A percentile compares a stretch with the other conserved stretches of the same genome.
Evolutionary conservation across 2,797 vertebrate genomes (phyloP).

Genomic region (Tolypeutes matacus): DNA sequence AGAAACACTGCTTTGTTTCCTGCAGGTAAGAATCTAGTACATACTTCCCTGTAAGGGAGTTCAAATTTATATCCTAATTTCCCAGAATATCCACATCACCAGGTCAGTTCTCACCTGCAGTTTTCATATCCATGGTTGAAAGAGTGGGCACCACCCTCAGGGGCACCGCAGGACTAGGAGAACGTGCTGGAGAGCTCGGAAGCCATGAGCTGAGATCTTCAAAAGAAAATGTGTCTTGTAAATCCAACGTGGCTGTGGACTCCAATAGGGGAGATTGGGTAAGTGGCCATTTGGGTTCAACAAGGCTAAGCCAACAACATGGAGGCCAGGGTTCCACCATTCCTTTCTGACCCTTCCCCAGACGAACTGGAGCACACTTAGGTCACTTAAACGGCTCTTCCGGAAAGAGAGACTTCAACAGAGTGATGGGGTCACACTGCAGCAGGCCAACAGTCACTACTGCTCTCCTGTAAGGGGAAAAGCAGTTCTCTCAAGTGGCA

Average conservation of each 20-base stretch:
- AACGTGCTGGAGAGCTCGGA: slow-evolving; percentile 91
- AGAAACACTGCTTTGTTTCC: not conserved
- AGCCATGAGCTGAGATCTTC: slow-evolving; percentile 90
- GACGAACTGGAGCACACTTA: slow-evolving; percentile 63
- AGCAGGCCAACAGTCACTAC: slow-evolving; percentile 80
- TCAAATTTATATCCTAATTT: not conserved
- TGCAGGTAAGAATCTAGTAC: not conserved
- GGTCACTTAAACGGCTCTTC: slow-evolving; percentile 77
- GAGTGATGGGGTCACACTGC: slow-evolving; percentile 74
- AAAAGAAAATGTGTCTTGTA: slow-evolving; percentile 81
- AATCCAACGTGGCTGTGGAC: slow-evolving; percentile 76
- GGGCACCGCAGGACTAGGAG: slow-evolving; percentile 91
- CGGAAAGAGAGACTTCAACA: slow-evolving; percentile 77
- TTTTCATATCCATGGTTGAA: slow-evolving; percentile 97
- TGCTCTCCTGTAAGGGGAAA: slow-evolving; percentile 80
- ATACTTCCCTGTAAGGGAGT: not conserved
- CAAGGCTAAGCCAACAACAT: slow-evolving; percentile 65
- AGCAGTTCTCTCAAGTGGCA: slow-evolving; percentile 81
- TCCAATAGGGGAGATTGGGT: slow-evolving; percentile 71
- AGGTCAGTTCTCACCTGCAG: slow-evolving; percentile 90
- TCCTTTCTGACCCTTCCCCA: slow-evolving; percentile 77
- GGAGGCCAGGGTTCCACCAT: slow-evolving; percentile 74
- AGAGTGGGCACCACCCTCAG: slow-evolving; percentile 95
- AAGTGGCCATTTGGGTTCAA: slow-evolving; percentile 39
- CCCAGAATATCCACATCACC: rapidly evolving